Evolutionary conservation across 2,888 invertebrate genomes (phyloP).

Genomic region (Trissonchulus latispiculum): DNA sequence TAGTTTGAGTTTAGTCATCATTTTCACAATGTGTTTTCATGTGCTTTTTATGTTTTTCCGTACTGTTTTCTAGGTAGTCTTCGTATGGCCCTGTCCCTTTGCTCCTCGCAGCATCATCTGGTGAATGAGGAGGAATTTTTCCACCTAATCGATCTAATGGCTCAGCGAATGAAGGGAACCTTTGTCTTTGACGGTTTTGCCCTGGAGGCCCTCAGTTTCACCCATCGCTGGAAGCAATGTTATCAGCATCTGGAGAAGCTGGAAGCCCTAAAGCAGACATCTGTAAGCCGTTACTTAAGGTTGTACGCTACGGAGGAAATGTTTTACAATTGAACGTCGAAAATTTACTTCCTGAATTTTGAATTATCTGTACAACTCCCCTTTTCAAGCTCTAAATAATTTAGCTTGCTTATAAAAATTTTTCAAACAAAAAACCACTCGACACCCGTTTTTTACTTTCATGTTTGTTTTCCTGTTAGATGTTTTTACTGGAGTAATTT

Average conservation of each 20-base stretch:
- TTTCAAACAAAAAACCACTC: too few relatives aligned
- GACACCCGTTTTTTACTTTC: too few relatives aligned
- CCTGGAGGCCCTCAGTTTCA: not conserved
- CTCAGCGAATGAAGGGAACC: not conserved
- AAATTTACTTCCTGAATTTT: not conserved
- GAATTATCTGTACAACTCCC: too few relatives aligned
- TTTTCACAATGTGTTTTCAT: too few relatives aligned
- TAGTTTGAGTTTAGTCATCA: too few relatives aligned
- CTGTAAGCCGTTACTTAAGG: not conserved
- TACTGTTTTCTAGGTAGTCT: not conserved
- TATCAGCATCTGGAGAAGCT: not conserved
- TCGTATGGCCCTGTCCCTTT: not conserved
- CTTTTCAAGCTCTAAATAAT: too few relatives aligned
- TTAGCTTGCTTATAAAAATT: too few relatives aligned
- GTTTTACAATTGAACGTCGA: not conserved
- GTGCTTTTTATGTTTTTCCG: too few relatives aligned
- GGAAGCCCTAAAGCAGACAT: not conserved
- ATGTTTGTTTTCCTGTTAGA: too few relatives aligned
- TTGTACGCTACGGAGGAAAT: not conserved
- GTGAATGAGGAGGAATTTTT: not conserved
- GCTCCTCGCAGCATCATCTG: not conserved
- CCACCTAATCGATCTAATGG: not conserved
- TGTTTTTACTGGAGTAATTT: too few relatives aligned
- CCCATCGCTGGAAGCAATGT: not conserved
- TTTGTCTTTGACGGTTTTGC: not conserved